Base-by-base conservation (phyloP, 2,888 invertebrate species). In the Trypoxylon attenuatum region DNA sequence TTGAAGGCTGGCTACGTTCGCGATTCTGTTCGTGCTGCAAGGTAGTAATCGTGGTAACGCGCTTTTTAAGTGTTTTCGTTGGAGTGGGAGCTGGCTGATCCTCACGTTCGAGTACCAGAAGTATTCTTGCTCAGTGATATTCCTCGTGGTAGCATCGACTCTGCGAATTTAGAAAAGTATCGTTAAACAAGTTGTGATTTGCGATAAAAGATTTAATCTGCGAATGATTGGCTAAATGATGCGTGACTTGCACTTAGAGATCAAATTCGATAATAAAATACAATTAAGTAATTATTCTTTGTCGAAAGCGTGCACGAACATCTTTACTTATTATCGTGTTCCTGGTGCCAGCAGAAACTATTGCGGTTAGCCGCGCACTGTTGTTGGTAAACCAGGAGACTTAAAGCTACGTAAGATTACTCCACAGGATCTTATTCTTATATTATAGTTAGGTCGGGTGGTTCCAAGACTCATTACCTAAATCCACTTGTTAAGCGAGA, bases 401-500 rank as follows among this genome's bases (percentile, higher is more conserved):
- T 33, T 1, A 33, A 33, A 33, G 3, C n/a, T 13, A 33, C 13
- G 2, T 1, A 27, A 27, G 27, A 10, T 27, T 27, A n/a, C n/a
- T n/a, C n/a, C 27, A 3, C 27, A 27, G 33, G 33, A 13, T 33
- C 13, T 33, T 13, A 33, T 33, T 33, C 33, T 33, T 33, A 33
- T 33, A 13, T 33, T 10, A 10, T 13, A 10, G n/a, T n/a, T n/a
- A n/a, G n/a, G n/a, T n/a, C n/a, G n/a, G n/a, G n/a, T n/a, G 33
- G 1, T 13, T 33, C 13, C 10, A 1, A 33, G 33, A 33, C 8
- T 33, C 33, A 3, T 10, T 70, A 69, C 57, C 62, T 53, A 76
- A 76, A 75, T 76, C 76, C 76, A 27, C 49, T 64, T 57, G 56
- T 59, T 45, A 33, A 53, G 68, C 54, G 47, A 10, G 33, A 13